Conservation (phyloP, 2,888 invertebrate genomes). For the Geotrupes spiniger region DNA sequence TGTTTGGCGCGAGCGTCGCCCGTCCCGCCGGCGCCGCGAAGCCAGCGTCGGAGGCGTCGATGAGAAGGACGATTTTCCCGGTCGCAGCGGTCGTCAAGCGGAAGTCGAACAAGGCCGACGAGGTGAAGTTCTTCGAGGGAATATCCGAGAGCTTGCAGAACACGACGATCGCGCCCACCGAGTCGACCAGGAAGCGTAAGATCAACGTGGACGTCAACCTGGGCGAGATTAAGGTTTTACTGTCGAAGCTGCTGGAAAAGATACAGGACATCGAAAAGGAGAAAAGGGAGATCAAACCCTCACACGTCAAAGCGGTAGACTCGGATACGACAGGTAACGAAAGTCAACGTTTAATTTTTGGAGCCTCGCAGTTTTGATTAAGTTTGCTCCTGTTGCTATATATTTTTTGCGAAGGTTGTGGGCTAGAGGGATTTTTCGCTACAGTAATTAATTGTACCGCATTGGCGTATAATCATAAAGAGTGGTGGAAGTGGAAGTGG, state of each 20-base stretch:
- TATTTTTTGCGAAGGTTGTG: too few species aligned
- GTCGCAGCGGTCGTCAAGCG: not conserved
- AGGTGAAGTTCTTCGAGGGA: constrained; percentile 26
- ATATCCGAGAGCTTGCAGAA: constrained; percentile 20
- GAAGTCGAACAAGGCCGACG: constrained; percentile 8
- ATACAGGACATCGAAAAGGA: constrained; percentile 24
- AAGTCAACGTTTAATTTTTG: too few species aligned
- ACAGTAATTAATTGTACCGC: too few species aligned
- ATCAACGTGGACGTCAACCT: constrained; percentile 19
- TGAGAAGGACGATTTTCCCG: not conserved
- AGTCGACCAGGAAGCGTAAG: constrained; percentile 6
- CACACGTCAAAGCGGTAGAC: not conserved
- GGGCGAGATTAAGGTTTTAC: constrained; percentile 25
- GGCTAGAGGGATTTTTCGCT: too few species aligned
- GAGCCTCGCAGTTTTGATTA: too few species aligned
- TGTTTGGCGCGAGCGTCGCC: constrained; percentile 1
- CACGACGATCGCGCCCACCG: not conserved
- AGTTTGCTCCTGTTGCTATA: too few species aligned
- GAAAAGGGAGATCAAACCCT: constrained; percentile 2
- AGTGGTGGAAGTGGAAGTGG: too few species aligned
- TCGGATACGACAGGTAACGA: not conserved
- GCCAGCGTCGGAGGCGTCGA: not conserved
- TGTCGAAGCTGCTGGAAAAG: constrained; percentile 26
- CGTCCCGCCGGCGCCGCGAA: not conserved
- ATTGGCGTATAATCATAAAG: too few species aligned